Percentiles rank a stretch among this genome's conserved stretches.
phyloP scores from a whole-genome alignment of 92 coral and sea anemone genomes.

The Ricordea florida region DNA sequence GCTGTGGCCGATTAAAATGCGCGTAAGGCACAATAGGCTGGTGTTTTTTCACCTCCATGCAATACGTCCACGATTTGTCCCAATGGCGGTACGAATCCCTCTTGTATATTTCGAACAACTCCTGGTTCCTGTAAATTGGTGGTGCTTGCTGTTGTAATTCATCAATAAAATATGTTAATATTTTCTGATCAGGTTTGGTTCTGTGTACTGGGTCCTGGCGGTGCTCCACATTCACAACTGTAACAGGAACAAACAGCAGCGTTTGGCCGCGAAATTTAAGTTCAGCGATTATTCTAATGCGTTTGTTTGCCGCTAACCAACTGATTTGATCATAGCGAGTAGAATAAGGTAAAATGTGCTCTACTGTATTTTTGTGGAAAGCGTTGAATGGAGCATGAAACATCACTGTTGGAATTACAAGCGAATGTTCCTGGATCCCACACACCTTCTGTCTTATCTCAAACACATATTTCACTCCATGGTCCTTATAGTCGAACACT shows the following conservation, averaged over 20 bases:
- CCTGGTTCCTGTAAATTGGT: too few relatives aligned
- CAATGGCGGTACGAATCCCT: too few relatives aligned
- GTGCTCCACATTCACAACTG: background rate
- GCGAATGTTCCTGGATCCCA: background rate
- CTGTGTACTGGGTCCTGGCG: background rate
- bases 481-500: background rate
- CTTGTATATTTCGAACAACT: too few relatives aligned
- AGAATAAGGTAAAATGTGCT: slow-evolving; percentile 17
- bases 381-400: slow-evolving; percentile 19
- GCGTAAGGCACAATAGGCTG: too few relatives aligned
- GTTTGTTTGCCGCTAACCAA: background rate
- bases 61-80: too few relatives aligned
- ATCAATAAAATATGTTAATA: too few relatives aligned
- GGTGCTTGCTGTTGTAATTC: too few relatives aligned
- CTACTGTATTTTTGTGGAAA: slow-evolving; percentile 12
- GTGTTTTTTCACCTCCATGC: too few relatives aligned
- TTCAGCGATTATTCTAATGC: background rate
- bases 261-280: slow-evolving; percentile 32
- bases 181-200: too few relatives aligned
- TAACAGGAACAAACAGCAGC: slow-evolving; percentile 9
- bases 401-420: slow-evolving; percentile 1
- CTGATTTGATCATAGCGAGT: background rate
- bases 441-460: background rate
- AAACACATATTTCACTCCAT: background rate
- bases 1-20: too few relatives aligned